Base-by-base conservation (phyloP, 2,888 invertebrate species). In the Campaea margaritaria region DNA sequence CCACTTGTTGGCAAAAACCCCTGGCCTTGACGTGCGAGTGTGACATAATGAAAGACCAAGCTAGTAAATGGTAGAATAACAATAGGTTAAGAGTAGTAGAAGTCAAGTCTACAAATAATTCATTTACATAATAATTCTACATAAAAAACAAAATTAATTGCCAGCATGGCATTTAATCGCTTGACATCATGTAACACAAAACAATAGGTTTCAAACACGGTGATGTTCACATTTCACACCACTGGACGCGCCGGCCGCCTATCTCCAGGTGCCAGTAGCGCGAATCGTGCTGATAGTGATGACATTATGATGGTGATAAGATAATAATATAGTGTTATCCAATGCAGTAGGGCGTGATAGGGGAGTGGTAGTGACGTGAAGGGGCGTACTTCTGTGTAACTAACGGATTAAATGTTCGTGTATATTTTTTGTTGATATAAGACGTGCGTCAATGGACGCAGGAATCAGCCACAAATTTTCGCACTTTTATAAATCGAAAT, bases 311-410 rank as follows among this genome's bases (percentile, higher is more conserved):
- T 43, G 21, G 42, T 42, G 45, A 46, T 47, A 36, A 46, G 31
- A 14, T n/a, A n/a, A n/a, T n/a, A n/a, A n/a, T 16, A 36, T 11
- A 14, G 31, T 10, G 28, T 3, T 3, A 10, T 10, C 31, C 42
- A 31, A 42, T 34, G 36, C 11, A 31, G 36, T 36, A 9, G 8
- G 28, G 42, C 50, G 42, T 50, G 50, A 50, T 50, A 31, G 41
- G 27, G 50, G 42, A 9, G 27, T 50, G 50, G 14, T 28, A 2
- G 10, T 27, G 41, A 36, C 36, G 36, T n/a, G 4, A n/a, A 36
- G 31, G 10, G 31, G 10, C 7, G 31, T 31, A 9, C 9, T 9
- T 31, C 31, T 31, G 31, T 31, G 31, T 9, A 31, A 7, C 8
- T 31, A 7, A 31, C 7, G 31, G 10, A 31, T 31, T 9, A 31